These are phyloP conservation scores for Lycopodina hypogea DNA, from an alignment of 37 sponge, comb jelly and placozoan species.

Conservation along the genomic window DNA sequence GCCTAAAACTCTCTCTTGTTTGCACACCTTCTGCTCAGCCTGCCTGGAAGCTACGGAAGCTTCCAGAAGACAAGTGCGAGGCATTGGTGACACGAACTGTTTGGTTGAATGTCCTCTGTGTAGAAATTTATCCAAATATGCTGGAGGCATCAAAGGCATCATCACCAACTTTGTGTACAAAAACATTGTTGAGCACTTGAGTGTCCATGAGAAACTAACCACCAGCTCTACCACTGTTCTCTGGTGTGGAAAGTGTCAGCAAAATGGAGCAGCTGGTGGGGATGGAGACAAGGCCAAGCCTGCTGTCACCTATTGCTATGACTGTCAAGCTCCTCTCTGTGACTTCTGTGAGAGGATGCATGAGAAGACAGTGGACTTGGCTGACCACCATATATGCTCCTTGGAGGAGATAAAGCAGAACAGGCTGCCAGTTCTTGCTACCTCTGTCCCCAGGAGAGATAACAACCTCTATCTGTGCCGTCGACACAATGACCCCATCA, in stretches of 20 bases:
- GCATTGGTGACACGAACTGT: background rate
- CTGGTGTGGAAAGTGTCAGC: slow-evolving; percentile 35
- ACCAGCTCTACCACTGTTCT: background rate
- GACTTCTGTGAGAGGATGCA: slow-evolving; percentile 39
- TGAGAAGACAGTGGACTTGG: slow-evolving; percentile 8
- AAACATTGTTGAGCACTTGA: slow-evolving; percentile 52
- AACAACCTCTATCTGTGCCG: background rate
- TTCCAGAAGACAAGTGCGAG: slow-evolving; percentile 5
- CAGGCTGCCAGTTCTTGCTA: background rate
- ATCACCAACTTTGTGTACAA: slow-evolving; percentile 48
- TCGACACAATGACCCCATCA: slow-evolving; percentile 4
- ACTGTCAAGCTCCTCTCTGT: slow-evolving; percentile 35
- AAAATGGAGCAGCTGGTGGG: no score
- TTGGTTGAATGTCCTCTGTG: slow-evolving; percentile 44
- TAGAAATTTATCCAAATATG: background rate
- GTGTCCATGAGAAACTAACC: slow-evolving; percentile 1
- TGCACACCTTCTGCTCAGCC: slow-evolving; percentile 55
- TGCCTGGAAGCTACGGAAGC: slow-evolving; percentile 24
- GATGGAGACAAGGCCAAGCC: background rate
- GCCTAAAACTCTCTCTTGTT: slow-evolving; percentile 65
- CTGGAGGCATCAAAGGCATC: slow-evolving; percentile 19
- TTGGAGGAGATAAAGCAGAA: slow-evolving; percentile 33
- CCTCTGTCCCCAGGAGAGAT: background rate
- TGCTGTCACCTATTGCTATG: slow-evolving; percentile 38
- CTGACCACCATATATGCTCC: slow-evolving; percentile 8